Percentiles rank a stretch among this genome's conserved stretches.
These are phyloP conservation scores for Mareca penelope DNA, from an alignment of 2,797 vertebrate genomes.

Conservation along the genomic window DNA sequence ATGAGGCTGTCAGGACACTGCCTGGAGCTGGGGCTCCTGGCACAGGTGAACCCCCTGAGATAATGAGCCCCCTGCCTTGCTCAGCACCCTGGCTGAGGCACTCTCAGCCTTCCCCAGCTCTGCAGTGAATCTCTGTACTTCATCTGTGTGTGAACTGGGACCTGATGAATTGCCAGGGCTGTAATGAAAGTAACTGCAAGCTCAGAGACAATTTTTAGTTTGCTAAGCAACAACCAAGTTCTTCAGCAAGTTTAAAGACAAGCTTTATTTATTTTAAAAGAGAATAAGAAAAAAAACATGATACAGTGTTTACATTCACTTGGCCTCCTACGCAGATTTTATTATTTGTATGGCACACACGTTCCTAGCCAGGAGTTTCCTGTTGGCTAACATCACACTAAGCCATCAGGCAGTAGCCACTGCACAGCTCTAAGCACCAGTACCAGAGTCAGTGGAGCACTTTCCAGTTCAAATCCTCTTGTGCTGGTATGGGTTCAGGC, in stretches of 20 bases:
- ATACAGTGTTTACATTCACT: background rate
- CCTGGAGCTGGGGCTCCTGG: rapidly evolving
- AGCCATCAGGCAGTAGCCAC: background rate
- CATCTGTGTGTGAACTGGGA: rapidly evolving
- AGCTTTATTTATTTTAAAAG: background rate
- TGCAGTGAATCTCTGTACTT: rapidly evolving
- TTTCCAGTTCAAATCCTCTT: background rate
- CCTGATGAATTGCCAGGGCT: rapidly evolving
- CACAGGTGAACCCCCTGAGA: background rate
- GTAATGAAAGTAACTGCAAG: background rate
- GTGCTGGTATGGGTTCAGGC: background rate
- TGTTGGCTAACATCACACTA: background rate
- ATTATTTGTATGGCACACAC: rapidly evolving
- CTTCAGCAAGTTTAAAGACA: background rate
- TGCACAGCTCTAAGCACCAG: background rate
- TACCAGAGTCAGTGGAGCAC: rapidly evolving
- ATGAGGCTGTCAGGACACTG: rapidly evolving
- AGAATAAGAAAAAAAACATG: background rate
- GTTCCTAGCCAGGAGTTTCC: background rate
- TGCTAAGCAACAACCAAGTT: background rate
- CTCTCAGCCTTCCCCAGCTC: background rate
- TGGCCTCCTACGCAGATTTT: rapidly evolving
- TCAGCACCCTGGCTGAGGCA: background rate
- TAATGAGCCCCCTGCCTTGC: rapidly evolving
- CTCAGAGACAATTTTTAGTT: background rate